phyloP scores from a whole-genome alignment of 1,140 invertebrate species.

The Drosophila pruinosa region DNA sequence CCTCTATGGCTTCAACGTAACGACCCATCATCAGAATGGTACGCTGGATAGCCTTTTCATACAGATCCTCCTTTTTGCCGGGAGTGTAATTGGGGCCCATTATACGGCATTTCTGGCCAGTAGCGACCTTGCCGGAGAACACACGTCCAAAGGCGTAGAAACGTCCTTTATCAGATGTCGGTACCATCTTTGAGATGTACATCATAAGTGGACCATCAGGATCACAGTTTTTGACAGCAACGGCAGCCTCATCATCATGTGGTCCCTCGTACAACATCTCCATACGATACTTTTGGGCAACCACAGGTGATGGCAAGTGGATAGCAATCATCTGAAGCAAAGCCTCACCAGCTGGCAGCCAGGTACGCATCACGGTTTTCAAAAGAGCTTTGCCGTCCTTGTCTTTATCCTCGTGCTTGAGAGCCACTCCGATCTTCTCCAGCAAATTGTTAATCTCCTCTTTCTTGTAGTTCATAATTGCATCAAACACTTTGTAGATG shows the following conservation, averaged over 20 bases:
- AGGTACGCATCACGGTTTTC: constrained; percentile 98
- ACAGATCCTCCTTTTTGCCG: constrained; percentile 99
- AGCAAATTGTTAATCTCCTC: constrained; percentile 94
- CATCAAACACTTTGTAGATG: constrained; percentile 99
- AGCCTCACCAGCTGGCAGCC: constrained; percentile 99
- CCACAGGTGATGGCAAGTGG: constrained; percentile 99
- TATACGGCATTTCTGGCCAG: constrained; percentile 98
- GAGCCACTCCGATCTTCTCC: constrained; percentile 94
- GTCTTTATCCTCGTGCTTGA: constrained; percentile 97
- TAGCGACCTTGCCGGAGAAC: constrained; percentile 97
- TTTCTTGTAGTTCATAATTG: constrained; percentile 99
- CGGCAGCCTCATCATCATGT: constrained; percentile 97
- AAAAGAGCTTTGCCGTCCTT: constrained; percentile 96
- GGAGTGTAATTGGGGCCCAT: constrained; percentile 99
- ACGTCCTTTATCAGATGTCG: constrained; percentile 99
- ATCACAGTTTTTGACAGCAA: constrained; percentile 96
- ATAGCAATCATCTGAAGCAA: constrained; percentile 99
- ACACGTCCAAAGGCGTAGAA: constrained; percentile 99
- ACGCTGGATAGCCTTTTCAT: constrained; percentile 99
- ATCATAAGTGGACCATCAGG: constrained; percentile 99
- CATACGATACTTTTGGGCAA: constrained; percentile 99
- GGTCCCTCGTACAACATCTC: constrained; percentile 99
- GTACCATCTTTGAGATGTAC: constrained; percentile 99
- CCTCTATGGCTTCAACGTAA: constrained; percentile 99
- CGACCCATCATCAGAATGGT: constrained; percentile 99